Percentiles rank a stretch among this genome's conserved stretches.
Evolutionary conservation across 2,797 vertebrate species (phyloP).

Genomic region (Sebastes trivittatus): DNA sequence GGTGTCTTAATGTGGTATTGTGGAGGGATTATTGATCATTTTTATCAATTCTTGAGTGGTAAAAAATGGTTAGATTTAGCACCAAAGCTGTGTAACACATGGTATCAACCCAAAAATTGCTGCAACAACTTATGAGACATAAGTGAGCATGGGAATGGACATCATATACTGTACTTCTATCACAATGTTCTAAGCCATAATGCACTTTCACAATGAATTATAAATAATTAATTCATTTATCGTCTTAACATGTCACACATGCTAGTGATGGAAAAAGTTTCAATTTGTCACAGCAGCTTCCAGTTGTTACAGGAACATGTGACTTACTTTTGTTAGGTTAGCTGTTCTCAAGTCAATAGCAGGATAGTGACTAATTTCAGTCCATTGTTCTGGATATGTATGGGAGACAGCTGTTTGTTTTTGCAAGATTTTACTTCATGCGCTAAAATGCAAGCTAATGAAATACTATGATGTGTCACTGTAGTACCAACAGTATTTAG

Average conservation of each 20-base stretch:
- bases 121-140: too few species aligned
- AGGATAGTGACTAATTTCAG: slow-evolving; percentile 21
- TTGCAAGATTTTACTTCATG: background rate
- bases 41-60: too few species aligned
- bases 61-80: too few species aligned
- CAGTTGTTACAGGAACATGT: background rate
- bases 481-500: background rate
- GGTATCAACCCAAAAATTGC: too few species aligned
- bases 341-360: background rate
- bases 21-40: too few species aligned
- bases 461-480: background rate
- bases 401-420: slow-evolving; percentile 1
- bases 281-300: background rate
- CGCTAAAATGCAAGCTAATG: background rate
- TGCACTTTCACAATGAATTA: too few species aligned
- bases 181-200: too few species aligned
- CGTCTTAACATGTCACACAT: slow-evolving; percentile 5
- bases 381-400: slow-evolving; percentile 7
- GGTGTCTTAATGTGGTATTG: too few species aligned
- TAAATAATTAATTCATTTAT: too few species aligned
- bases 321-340: slow-evolving; percentile 1
- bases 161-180: too few species aligned
- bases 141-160: too few species aligned
- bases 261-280: background rate
- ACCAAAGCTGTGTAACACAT: too few species aligned